Conservation (phyloP, 2,113 vertebrate species). For the Melanerpes aurifrons region DNA sequence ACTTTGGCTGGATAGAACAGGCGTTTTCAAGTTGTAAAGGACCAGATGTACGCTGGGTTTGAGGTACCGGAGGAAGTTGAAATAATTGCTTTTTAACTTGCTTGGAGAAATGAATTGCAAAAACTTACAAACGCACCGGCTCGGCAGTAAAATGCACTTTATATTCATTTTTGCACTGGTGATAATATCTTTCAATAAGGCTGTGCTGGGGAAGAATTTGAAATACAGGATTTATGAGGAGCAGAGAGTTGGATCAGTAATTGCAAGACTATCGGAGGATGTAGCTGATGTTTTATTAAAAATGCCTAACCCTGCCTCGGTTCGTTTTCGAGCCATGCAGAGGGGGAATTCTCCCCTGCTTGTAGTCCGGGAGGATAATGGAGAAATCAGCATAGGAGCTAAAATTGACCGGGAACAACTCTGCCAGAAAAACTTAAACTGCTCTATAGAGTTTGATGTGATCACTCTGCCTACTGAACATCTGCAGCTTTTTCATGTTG, state of each 20-base stretch:
- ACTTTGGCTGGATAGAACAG: slow-evolving; percentile 24
- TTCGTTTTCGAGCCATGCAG: slow-evolving; percentile 95
- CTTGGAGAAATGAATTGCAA: slow-evolving; percentile 35
- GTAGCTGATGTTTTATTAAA: slow-evolving; percentile 85
- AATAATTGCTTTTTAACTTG: slow-evolving; percentile 49
- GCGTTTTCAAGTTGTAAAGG: slow-evolving; percentile 22
- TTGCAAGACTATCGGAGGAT: slow-evolving; percentile 90
- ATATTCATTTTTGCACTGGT: slow-evolving; percentile 70
- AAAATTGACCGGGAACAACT: slow-evolving; percentile 95
- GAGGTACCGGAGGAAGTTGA: slow-evolving; percentile 49
- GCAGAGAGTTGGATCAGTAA: slow-evolving; percentile 90
- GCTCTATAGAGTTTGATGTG: slow-evolving; percentile 97
- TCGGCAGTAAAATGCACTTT: slow-evolving; percentile 74
- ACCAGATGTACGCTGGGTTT: slow-evolving; percentile 57
- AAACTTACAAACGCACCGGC: slow-evolving; percentile 29
- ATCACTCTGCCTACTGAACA: slow-evolving; percentile 94
- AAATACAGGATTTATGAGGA: slow-evolving; percentile 97
- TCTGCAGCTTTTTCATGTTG: slow-evolving; percentile 95
- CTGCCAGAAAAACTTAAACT: slow-evolving; percentile 94
- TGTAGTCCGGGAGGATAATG: slow-evolving; percentile 89
- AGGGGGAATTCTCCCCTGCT: slow-evolving; percentile 85
- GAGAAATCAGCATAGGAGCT: slow-evolving; percentile 91
- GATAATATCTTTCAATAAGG: slow-evolving; percentile 51
- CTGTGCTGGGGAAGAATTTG: slow-evolving; percentile 83
- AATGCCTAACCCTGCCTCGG: slow-evolving; percentile 84